phyloP scores from a whole-genome alignment of 2,797 vertebrate genomes.

The Gymnodraco acuticeps region DNA sequence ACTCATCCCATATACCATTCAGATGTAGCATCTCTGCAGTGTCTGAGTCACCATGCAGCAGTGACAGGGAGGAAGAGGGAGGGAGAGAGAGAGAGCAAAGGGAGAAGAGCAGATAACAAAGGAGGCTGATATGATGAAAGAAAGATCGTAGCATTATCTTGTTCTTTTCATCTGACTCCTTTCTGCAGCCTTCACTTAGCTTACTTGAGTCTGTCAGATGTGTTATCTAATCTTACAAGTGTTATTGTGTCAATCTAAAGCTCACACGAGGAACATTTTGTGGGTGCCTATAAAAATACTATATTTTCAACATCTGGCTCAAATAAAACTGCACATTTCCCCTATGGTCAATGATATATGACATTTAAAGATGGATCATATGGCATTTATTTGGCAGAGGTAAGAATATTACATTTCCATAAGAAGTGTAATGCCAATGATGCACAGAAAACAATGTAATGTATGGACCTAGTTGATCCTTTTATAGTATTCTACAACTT shows the following conservation, averaged over 20 bases:
- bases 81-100: conserved; percentile 34
- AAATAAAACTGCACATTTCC: neutral
- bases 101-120: conserved; percentile 60
- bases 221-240: conserved; percentile 8
- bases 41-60: conserved; percentile 85
- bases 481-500: neutral
- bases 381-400: neutral
- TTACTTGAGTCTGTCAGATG: conserved; percentile 32
- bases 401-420: neutral
- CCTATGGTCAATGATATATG: neutral
- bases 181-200: conserved; percentile 40
- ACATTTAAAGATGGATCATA: neutral
- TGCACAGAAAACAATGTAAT: neutral
- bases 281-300: conserved; percentile 16
- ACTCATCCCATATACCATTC: conserved; percentile 79
- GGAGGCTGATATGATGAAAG: conserved; percentile 66
- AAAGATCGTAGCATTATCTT: conserved; percentile 74
- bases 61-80: conserved; percentile 66
- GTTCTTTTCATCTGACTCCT: conserved; percentile 65
- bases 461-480: neutral
- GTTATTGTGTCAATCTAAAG: conserved; percentile 35
- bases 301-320: neutral
- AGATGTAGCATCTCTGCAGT: conserved; percentile 79
- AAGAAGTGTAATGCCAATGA: neutral
- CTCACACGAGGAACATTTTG: conserved; percentile 15